Base-by-base conservation (phyloP, 2,113 vertebrate genomes). In the Ceyx melanurus region DNA sequence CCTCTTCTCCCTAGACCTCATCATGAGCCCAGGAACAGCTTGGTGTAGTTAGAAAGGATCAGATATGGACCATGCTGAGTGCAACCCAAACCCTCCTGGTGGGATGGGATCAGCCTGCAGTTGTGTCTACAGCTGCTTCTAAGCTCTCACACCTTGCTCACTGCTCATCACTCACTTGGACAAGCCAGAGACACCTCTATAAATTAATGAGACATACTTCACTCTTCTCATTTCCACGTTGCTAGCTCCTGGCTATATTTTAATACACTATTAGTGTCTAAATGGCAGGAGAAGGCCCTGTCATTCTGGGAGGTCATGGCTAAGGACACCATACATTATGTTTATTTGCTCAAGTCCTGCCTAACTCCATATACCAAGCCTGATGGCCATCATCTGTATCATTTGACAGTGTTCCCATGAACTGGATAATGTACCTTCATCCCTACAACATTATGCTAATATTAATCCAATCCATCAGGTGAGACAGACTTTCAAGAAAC, bases 381-480 rank as follows among this genome's bases (percentile, higher is more conserved):
- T 51, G 66, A 92, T 23, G 58, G 66, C 50, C 51, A 42, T 74
- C 79, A 91, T 93, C 64, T 21, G 9, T 93, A 82, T 73, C 60
- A 22, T 65, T 20, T 94, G 94, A 93, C 90, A 94, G 64, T 3
- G 22, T 78, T 92, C 72, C 64, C 73, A 64, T 28, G 72, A 77
- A 94, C 33, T 37, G 46, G 68, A 60, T 84, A 81, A 92, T 31
- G 73, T 37, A 58, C 86, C 86, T 94, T 85, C 56, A 68, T 48
- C 70, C 77, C 48, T 40, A 60, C 0, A 3, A 78, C 65, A 60
- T 90, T 92, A 88, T 86, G 68, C 56, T 94, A 93, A 96, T 84
- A 93, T 82, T 93, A 82, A 94, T 60, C 26, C 40, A 90, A 89
- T 91, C 62, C 81, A 92, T 94, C 89, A 93, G 13, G 21, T 42